A percentile compares a stretch with the other conserved stretches of the same genome.
These are phyloP conservation scores for Cyclina sinensis DNA, from an alignment of 1,140 invertebrate species.

Conservation along the genomic window DNA sequence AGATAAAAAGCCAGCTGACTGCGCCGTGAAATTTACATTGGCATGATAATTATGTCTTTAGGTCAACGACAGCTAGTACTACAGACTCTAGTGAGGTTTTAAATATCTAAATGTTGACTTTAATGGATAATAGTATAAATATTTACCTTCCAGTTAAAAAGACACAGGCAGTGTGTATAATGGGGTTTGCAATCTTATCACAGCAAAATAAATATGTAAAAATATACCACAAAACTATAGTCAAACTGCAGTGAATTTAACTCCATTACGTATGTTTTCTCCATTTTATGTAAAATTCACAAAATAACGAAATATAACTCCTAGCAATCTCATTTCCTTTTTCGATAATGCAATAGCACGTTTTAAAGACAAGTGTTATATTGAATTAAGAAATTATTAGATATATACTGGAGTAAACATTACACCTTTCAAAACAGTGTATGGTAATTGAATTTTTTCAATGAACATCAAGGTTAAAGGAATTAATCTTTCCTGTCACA, in stretches of 20 bases:
- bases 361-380: not conserved
- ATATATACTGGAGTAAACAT: constrained; percentile 3
- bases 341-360: no score
- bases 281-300: no score
- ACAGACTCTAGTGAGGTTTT: not conserved
- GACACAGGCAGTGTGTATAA: no score
- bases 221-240: no score
- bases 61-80: not conserved
- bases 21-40: constrained; percentile 3
- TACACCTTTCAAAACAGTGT: not conserved
- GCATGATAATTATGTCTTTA: constrained; percentile 35
- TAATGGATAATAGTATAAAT: not conserved
- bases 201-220: no score
- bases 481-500: not conserved
- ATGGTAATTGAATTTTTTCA: not conserved
- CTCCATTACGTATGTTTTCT: no score
- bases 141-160: not conserved
- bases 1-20: constrained; percentile 25
- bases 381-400: constrained; percentile 25
- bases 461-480: constrained; percentile 26
- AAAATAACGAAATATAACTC: constrained; percentile 1
- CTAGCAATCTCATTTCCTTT: no score
- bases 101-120: constrained; percentile 7
- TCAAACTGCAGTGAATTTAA: no score
- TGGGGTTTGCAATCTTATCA: no score